Base-by-base conservation (phyloP, 2,113 vertebrate species). In the Rousettus leschenaultii region DNA sequence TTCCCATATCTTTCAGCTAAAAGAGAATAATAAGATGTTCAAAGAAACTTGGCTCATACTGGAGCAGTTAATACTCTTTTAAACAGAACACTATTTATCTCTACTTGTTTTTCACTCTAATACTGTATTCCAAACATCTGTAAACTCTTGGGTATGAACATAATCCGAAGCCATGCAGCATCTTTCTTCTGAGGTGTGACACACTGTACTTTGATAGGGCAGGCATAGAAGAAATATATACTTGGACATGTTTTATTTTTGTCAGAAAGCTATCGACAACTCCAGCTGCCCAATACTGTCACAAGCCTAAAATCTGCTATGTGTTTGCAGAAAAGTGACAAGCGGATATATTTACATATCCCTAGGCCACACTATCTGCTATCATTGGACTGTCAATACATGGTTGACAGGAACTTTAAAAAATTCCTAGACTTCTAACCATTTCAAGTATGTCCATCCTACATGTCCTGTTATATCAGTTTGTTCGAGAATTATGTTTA, bases 181-280 rank as follows among this genome's bases (percentile, higher is more conserved):
- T 96, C 79, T 84, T 95, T 48, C 19, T 7, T 89, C 63, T 63
- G n/a, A 12, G 26, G 1, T 73, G 35, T 94, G 59, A 96, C 53
- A 75, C 68, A 48, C 45, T 86, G 82, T 74, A 90, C 48, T 82
- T 71, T 92, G 94, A 78, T 38, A 97, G 88, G 96, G 21, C 1
- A 95, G 65, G 91, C 53, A 79, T 7, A 89, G 75, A 83, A 82
- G 48, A 96, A 78, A 79, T 68, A 74, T 95, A 84, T 95, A 92
- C 26, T 68, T 91, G 97, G 84, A 33, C 83, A 78, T 86, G 38
- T 97, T 98, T 97, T 92, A 95, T 97, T 98, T 97, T 95, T 96
- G 51, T 98, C 94, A 97, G 38, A 95, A 97, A 97, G 43, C 80
- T 97, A 92, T 70, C 24, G 11, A 92, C 68, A 84, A 66, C 51